phyloP scores from a whole-genome alignment of 2,113 vertebrate genomes.

The Cyanocitta stelleri region DNA sequence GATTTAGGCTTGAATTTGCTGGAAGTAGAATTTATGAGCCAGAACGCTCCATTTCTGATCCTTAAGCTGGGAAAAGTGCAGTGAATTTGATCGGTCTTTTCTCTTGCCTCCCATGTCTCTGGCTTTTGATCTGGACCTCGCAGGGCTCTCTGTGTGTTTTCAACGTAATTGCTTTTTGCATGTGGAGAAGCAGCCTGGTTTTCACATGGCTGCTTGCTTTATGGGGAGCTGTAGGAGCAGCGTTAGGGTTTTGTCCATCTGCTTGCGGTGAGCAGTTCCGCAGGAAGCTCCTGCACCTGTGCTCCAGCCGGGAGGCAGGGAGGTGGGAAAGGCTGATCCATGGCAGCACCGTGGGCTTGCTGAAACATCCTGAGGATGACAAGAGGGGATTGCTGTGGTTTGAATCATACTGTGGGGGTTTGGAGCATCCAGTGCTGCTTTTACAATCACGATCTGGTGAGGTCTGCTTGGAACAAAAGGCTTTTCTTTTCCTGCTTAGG shows the following conservation, averaged over 20 bases:
- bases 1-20: constrained; percentile 52
- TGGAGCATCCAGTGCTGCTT: not conserved
- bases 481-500: not conserved
- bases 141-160: not conserved
- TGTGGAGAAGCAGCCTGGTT: not conserved
- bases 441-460: not conserved
- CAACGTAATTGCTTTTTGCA: not conserved
- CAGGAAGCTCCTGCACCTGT: not conserved
- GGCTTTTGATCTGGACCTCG: not conserved
- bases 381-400: not conserved
- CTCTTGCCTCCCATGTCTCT: not conserved
- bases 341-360: rapidly evolving
- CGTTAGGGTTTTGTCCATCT: not conserved
- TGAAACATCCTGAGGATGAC: not conserved
- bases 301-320: not conserved
- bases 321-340: not conserved
- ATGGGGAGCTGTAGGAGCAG: not conserved
- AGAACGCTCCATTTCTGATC: constrained; percentile 55
- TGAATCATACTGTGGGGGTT: not conserved
- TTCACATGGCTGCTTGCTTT: not conserved
- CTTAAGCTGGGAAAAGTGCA: not conserved
- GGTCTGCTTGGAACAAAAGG: not conserved
- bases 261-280: not conserved
- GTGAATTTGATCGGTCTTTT: constrained; percentile 11
- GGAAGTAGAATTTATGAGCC: constrained; percentile 53